Conservation (phyloP, 2,888 invertebrate species). For the Exephanes ischioxanthus region DNA sequence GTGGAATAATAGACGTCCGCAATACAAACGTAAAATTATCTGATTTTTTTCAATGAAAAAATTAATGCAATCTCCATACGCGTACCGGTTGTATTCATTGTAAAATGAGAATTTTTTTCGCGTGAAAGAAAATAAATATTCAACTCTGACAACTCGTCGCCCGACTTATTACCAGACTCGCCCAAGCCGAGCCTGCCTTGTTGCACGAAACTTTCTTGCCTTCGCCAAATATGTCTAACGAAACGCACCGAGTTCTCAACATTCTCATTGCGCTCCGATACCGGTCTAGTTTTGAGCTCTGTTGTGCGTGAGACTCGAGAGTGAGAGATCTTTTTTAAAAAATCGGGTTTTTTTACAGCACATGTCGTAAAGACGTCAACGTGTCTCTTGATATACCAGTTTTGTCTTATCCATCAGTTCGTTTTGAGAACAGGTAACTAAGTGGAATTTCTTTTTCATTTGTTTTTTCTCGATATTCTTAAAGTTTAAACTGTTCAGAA, state of each 20-base stretch:
- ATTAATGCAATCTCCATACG: neutral
- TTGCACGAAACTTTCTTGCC: slow-evolving; percentile 61
- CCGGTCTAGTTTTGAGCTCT: slow-evolving; percentile 58
- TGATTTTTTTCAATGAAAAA: neutral
- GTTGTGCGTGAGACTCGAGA: slow-evolving; percentile 40
- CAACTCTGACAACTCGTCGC: slow-evolving; percentile 16
- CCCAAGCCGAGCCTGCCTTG: slow-evolving; percentile 27
- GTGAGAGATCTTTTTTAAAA: neutral
- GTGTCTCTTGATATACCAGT: neutral
- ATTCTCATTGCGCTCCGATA: slow-evolving; percentile 43
- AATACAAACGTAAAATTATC: neutral
- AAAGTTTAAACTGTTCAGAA: slow-evolving; percentile 28
- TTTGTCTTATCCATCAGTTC: neutral
- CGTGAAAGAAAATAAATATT: neutral
- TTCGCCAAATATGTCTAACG: slow-evolving; percentile 58
- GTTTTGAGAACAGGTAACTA: neutral
- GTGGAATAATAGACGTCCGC: neutral
- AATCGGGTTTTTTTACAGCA: slow-evolving; percentile 2
- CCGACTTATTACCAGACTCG: slow-evolving; percentile 42
- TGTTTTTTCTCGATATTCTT: slow-evolving; percentile 13
- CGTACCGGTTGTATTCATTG: neutral
- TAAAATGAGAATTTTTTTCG: neutral
- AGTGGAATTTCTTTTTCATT: slow-evolving; percentile 2
- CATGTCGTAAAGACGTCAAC: neutral
- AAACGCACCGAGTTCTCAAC: slow-evolving; percentile 43